phyloP scores from a whole-genome alignment of 1,140 invertebrate species.

The Wiebesia pumilae region DNA sequence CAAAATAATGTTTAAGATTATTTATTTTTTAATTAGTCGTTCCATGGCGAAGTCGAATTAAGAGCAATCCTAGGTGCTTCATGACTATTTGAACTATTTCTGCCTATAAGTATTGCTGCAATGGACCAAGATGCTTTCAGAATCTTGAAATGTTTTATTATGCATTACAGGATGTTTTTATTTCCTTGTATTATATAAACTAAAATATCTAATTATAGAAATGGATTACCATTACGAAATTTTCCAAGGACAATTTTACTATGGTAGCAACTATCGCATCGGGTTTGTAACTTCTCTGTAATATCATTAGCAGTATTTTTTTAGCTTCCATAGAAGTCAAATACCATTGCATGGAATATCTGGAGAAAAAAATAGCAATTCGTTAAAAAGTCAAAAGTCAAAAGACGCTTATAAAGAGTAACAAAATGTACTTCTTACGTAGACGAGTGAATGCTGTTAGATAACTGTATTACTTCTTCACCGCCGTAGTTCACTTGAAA shows the following conservation, averaged over 20 bases:
- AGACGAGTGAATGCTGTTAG: not conserved
- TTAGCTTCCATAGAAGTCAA: not conserved
- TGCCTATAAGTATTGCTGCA: not conserved
- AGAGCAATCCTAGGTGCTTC: not conserved
- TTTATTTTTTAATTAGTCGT: not conserved
- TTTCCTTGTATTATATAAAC: not conserved
- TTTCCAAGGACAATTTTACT: not conserved
- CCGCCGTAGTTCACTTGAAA: slow-evolving; percentile 19
- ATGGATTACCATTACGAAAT: slow-evolving; percentile 7
- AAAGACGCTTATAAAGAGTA: not conserved
- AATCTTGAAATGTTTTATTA: slow-evolving; percentile 10
- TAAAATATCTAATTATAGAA: not conserved
- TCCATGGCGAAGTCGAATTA: not conserved
- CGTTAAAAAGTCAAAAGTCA: not conserved
- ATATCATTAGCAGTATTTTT: not conserved
- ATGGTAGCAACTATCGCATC: not conserved
- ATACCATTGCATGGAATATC: slow-evolving; percentile 15
- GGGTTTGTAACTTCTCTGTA: not conserved
- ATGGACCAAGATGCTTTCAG: slow-evolving; percentile 27
- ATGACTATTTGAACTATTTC: not conserved
- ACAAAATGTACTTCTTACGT: slow-evolving; percentile 2
- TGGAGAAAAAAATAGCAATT: not conserved
- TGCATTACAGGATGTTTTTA: not conserved
- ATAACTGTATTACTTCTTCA: slow-evolving; percentile 25
- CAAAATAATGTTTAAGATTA: not conserved